phyloP scores from a whole-genome alignment of 1,140 invertebrate species.

The Drosophila takahashii region DNA sequence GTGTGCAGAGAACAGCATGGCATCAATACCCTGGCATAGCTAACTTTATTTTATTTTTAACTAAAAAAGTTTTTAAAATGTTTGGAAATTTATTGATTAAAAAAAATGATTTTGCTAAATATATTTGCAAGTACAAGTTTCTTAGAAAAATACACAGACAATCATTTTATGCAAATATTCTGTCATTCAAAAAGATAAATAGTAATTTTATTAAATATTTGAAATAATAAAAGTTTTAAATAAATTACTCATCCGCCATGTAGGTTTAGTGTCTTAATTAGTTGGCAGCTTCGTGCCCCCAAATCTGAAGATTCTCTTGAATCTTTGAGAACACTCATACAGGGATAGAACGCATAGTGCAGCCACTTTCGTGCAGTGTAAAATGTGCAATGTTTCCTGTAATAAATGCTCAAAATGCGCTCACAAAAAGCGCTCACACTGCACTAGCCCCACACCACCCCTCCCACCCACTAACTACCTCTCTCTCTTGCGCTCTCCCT shows the following conservation, averaged over 20 bases:
- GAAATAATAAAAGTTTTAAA: too few relatives aligned
- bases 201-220: too few relatives aligned
- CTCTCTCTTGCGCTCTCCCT: slow-evolving; percentile 12
- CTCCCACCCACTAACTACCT: slow-evolving; percentile 5
- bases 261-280: neutral
- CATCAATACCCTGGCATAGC: too few relatives aligned
- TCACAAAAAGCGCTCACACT: slow-evolving; percentile 34
- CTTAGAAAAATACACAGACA: too few relatives aligned
- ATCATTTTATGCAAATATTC: too few relatives aligned
- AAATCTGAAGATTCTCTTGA: neutral
- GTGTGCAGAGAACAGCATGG: too few relatives aligned
- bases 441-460: neutral
- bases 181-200: too few relatives aligned
- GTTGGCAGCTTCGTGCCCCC: neutral
- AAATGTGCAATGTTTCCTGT: slow-evolving; percentile 2
- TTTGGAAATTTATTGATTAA: too few relatives aligned
- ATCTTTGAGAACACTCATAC: neutral
- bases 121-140: too few relatives aligned
- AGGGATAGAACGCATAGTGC: neutral
- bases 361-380: neutral
- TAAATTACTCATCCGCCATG: neutral
- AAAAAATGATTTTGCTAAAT: too few relatives aligned
- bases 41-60: too few relatives aligned
- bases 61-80: too few relatives aligned
- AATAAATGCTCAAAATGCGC: slow-evolving; percentile 45